Conservation (phyloP, 2,113 vertebrate species). For the Aegotheles bennettii region DNA sequence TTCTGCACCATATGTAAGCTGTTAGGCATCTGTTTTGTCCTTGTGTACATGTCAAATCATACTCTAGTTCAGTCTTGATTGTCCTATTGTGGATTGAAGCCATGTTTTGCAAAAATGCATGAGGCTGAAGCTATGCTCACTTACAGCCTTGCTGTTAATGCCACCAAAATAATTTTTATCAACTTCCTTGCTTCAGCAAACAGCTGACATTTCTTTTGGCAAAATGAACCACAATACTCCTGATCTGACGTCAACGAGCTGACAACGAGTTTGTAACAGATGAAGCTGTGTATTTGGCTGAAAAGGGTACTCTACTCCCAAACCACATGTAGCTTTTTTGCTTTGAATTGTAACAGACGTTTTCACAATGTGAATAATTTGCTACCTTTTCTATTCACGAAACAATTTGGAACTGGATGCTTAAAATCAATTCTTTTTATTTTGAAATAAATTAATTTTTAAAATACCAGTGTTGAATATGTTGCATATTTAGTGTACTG, state of each 20-base stretch:
- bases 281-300: constrained; percentile 4
- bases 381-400: background rate
- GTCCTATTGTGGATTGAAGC: constrained; percentile 50
- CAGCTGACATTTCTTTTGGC: constrained; percentile 47
- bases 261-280: constrained; percentile 4
- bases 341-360: background rate
- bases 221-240: constrained; percentile 17
- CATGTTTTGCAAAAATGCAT: constrained; percentile 16
- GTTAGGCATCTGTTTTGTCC: constrained; percentile 62
- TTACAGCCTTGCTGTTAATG: constrained; percentile 47
- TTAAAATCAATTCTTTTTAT: background rate
- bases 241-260: constrained; percentile 32
- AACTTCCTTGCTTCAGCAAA: constrained; percentile 18
- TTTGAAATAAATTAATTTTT: background rate
- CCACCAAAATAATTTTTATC: constrained; percentile 39
- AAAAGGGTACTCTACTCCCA: background rate
- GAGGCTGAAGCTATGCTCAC: constrained; percentile 17
- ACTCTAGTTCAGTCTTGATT: constrained; percentile 54
- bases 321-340: background rate
- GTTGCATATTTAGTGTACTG: background rate
- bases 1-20: constrained; percentile 48
- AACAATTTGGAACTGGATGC: background rate
- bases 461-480: background rate
- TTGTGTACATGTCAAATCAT: constrained; percentile 61
- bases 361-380: background rate